Evolutionary conservation across 2,888 invertebrate genomes (phyloP).

Genomic region (Nymphalis polychloros): DNA sequence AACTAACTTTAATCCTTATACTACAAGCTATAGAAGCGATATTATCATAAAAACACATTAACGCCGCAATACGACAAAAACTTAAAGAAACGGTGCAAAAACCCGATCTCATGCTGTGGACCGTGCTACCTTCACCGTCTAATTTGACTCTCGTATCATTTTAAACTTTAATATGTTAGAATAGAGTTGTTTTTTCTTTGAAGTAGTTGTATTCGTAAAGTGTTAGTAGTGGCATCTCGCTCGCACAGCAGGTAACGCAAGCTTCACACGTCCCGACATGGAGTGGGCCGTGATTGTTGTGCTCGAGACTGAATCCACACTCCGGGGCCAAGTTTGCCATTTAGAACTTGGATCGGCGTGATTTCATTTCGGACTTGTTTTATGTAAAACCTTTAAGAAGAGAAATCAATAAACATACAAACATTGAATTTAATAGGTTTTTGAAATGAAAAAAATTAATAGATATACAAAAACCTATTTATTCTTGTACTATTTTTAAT

Average conservation of each 20-base stretch:
- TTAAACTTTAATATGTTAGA: neutral
- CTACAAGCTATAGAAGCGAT: neutral
- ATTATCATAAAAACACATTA: neutral
- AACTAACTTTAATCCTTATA: neutral
- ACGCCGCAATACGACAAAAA: conserved; percentile 23
- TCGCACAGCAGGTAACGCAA: conserved; percentile 20
- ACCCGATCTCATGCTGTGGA: neutral
- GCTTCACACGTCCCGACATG: neutral
- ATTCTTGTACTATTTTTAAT: no score
- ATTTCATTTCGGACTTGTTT: conserved; percentile 3
- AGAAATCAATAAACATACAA: no score
- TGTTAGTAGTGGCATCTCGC: conserved; percentile 9
- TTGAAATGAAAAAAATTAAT: no score
- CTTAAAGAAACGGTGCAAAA: conserved; percentile 23
- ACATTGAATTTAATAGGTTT: no score
- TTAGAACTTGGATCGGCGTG: neutral
- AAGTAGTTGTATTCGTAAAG: neutral
- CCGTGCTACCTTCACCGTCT: neutral
- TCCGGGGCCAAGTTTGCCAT: neutral
- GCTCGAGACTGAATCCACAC: conserved; percentile 8
- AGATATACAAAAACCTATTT: no score
- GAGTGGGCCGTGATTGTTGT: conserved; percentile 8
- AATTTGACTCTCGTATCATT: neutral
- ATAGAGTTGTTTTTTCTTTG: conserved; percentile 13
- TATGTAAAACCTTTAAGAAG: no score